A percentile compares a stretch with the other conserved stretches of the same genome.
These are phyloP conservation scores for Erinaceus europaeus DNA, from an alignment of 2,113 vertebrate species.

Conservation along the genomic window DNA sequence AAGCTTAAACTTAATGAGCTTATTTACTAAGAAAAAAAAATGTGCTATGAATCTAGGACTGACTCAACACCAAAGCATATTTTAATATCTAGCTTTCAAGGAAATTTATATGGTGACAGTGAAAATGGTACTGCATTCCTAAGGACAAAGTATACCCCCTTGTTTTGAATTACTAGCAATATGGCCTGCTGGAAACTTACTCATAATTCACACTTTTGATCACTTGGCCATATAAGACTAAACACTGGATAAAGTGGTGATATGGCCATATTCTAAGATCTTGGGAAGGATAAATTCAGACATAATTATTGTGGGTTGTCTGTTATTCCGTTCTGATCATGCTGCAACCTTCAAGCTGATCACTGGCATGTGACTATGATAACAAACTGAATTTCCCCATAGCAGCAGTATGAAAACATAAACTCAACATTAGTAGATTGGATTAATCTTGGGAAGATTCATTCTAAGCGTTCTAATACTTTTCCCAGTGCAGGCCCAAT, in stretches of 20 bases:
- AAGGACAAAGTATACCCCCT: not conserved
- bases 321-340: not conserved
- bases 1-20: constrained; percentile 1
- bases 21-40: not conserved
- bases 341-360: not conserved
- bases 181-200: not conserved
- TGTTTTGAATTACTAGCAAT: not conserved
- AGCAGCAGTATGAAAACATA: not conserved
- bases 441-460: not conserved
- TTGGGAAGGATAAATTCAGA: not conserved
- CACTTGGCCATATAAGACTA: not conserved
- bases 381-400: not conserved
- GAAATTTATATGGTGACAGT: not conserved
- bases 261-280: not conserved
- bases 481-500: not conserved
- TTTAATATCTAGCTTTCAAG: not conserved
- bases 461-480: not conserved
- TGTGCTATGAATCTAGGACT: not conserved
- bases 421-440: not conserved
- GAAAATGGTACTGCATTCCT: not conserved
- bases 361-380: not conserved
- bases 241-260: not conserved
- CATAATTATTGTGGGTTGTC: not conserved
- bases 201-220: not conserved
- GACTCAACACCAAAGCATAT: not conserved